Evolutionary conservation across 2,888 invertebrate genomes (phyloP).

Genomic region (Mesochorus sp.): DNA sequence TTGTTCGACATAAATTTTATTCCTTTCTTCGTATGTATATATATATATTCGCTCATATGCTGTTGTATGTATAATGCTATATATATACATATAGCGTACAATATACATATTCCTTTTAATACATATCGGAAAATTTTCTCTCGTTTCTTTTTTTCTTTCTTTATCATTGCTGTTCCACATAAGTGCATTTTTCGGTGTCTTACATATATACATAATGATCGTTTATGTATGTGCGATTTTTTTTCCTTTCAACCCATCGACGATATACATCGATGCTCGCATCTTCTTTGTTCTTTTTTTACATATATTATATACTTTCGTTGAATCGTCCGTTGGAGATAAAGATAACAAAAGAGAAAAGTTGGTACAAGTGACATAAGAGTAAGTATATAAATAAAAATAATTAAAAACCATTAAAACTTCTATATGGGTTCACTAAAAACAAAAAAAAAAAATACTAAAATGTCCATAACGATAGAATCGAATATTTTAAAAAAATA

Average conservation of each 20-base stretch:
- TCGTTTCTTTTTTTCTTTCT: neutral
- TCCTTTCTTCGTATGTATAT: conserved; percentile 60
- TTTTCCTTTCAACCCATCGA: neutral
- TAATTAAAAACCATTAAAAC: conserved; percentile 39
- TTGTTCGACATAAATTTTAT: conserved; percentile 64
- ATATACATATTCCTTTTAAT: conserved; percentile 64
- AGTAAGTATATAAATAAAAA: conserved; percentile 51
- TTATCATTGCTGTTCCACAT: neutral
- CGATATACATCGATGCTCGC: neutral
- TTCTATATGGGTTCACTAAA: no score
- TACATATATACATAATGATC: conserved; percentile 31
- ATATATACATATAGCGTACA: conserved; percentile 61
- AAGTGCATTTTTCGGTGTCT: neutral
- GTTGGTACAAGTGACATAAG: conserved; percentile 18
- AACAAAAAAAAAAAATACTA: conserved; percentile 43
- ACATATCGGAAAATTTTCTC: conserved; percentile 40
- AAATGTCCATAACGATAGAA: conserved; percentile 22
- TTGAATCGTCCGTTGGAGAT: neutral
- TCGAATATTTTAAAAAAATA: conserved; percentile 8
- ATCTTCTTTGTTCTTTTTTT: neutral
- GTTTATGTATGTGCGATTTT: neutral
- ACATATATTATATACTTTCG: neutral
- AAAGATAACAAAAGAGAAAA: conserved; percentile 1
- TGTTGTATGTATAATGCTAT: conserved; percentile 59
- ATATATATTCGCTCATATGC: conserved; percentile 34